Base-by-base conservation (phyloP, 2,113 vertebrate genomes). In the Brienomyrus brachyistius region DNA sequence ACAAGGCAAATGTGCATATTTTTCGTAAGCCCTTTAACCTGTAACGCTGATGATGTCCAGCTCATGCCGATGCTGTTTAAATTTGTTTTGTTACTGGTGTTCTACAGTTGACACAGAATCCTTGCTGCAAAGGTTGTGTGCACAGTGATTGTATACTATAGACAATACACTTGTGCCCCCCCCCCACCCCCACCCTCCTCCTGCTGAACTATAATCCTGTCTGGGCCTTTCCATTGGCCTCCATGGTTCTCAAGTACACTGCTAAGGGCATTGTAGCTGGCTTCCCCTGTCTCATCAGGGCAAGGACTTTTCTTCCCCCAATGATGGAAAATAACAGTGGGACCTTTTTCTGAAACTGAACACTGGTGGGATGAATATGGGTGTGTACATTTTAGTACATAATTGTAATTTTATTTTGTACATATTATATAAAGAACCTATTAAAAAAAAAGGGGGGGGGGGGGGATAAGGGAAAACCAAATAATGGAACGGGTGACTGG, bases 311-410 rank as follows among this genome's bases (percentile, higher is more conserved):
- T 91, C 92, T 88, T 66, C 45, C 93, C 95, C 93, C 93, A 92
- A 43, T 93, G 95, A 93, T 95, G 93, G 94, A 95, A 93, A 92
- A 93, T 94, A 92, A 92, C 92, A 93, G 95, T 94, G 94, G 94
- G 92, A 90, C 86, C 86, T 9, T 90, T 94, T 94, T 94, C 93
- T 94, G 94, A 95, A 95, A 90, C 92, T 94, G 92, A 96, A 94
- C 95, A 94, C 91, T 91, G 92, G 93, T 92, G 89, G 83, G 93
- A 94, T 93, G 93, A 94, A 91, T 91, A 90, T 91, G 90, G 94
- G 91, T 94, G 93, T 96, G 96, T 96, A 96, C 95, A 95, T 96
- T 97, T 97, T 97, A 94, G 96, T 97, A 97, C 96, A 96, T 96
- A 94, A 94, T 94, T 93, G 91, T 95, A 95, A 95, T 95, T 94